phyloP scores from a whole-genome alignment of 2,888 invertebrate species.

The Deroplatys truncata region DNA sequence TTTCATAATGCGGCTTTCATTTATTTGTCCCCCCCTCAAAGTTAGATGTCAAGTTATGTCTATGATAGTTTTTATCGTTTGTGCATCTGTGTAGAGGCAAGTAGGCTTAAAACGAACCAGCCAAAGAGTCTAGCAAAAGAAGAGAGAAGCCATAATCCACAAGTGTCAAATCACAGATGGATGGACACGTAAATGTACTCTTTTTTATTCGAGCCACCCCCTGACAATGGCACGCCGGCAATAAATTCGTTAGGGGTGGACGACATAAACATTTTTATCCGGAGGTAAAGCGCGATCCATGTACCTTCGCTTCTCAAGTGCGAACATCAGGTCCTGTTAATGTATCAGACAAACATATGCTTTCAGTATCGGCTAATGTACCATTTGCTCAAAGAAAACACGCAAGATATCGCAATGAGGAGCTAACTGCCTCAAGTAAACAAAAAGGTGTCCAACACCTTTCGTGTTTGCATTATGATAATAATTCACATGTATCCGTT shows the following conservation, averaged over 20 bases:
- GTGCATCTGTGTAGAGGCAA: not conserved
- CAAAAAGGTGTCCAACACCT: too few species aligned
- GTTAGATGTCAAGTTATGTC: too few species aligned
- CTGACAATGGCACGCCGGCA: not conserved
- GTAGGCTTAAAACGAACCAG: not conserved
- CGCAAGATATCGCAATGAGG: too few species aligned
- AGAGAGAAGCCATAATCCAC: not conserved
- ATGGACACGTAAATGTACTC: not conserved
- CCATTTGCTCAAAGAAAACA: not conserved
- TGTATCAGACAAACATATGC: not conserved
- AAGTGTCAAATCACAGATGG: slow-evolving; percentile 11
- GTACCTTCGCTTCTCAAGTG: not conserved
- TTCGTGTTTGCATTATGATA: too few species aligned
- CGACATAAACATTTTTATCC: not conserved
- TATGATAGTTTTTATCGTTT: too few species aligned
- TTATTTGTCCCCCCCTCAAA: too few species aligned
- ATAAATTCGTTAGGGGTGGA: not conserved
- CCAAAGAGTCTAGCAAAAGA: not conserved
- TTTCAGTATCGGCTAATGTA: not conserved
- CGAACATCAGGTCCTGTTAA: not conserved
- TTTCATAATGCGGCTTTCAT: too few species aligned
- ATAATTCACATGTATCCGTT: too few species aligned
- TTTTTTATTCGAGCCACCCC: not conserved
- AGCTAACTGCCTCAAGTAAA: not conserved
- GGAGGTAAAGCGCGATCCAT: not conserved